phyloP scores from a whole-genome alignment of 1,140 invertebrate genomes.

The Diabrotica undecimpunctata region DNA sequence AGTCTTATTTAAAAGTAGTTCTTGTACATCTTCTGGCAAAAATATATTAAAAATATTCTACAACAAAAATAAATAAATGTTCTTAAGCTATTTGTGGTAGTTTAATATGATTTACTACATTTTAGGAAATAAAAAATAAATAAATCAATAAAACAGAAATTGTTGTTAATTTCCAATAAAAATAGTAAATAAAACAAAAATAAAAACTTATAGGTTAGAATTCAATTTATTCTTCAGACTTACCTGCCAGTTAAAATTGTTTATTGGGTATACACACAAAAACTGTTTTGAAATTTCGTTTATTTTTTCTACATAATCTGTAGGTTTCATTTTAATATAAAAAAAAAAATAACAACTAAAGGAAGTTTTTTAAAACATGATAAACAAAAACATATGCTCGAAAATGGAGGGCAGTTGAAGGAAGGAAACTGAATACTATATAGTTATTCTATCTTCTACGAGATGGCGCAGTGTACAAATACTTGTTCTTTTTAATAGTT shows the following conservation, averaged over 20 bases:
- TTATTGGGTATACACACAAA: constrained; percentile 46
- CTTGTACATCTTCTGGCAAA: constrained; percentile 39
- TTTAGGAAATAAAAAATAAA: too few species aligned
- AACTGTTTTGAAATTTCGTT: constrained; percentile 40
- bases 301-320: constrained; percentile 14
- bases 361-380: too few species aligned
- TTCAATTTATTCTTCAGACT: constrained; percentile 20
- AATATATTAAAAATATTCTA: constrained; percentile 28
- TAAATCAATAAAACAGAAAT: too few species aligned
- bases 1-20: constrained; percentile 47
- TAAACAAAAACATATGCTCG: too few species aligned
- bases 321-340: neutral
- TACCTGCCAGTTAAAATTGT: constrained; percentile 44
- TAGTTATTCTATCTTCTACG: too few species aligned
- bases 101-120: neutral
- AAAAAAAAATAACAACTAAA: too few species aligned
- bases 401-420: too few species aligned
- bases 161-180: too few species aligned
- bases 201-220: constrained; percentile 9
- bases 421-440: too few species aligned
- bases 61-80: constrained; percentile 19
- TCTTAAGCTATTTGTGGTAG: constrained; percentile 5
- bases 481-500: too few species aligned
- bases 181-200: neutral
- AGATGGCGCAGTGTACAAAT: too few species aligned